These are phyloP conservation scores for Nymphalis urticae DNA, from an alignment of 2,888 invertebrate genomes.

Conservation along the genomic window DNA sequence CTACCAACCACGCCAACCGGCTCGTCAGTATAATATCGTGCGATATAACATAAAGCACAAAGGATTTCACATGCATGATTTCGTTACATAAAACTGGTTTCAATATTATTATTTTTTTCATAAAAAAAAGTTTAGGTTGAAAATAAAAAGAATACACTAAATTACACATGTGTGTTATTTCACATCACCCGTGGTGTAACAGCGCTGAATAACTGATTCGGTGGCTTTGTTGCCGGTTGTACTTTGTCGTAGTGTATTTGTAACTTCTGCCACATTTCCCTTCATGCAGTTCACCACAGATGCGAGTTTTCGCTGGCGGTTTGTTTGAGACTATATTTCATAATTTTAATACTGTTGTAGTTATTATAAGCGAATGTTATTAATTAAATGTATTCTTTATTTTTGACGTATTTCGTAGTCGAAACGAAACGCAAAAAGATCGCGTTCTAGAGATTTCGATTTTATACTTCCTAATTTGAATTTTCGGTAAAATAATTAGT, in stretches of 20 bases:
- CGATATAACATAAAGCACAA: slow-evolving; percentile 4
- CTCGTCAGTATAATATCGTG: too few species aligned
- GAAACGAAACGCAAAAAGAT: too few species aligned
- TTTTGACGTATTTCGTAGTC: too few species aligned
- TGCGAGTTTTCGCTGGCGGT: slow-evolving; percentile 43
- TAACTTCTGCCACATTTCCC: slow-evolving; percentile 35
- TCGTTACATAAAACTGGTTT: background rate
- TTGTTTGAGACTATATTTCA: slow-evolving; percentile 34
- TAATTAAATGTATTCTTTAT: too few species aligned
- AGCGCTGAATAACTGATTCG: slow-evolving; percentile 17
- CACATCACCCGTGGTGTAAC: background rate
- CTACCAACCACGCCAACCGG: too few species aligned
- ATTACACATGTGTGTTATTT: background rate
- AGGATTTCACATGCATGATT: slow-evolving; percentile 12
- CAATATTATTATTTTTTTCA: background rate
- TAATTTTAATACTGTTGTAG: slow-evolving; percentile 30
- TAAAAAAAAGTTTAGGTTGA: slow-evolving; percentile 5
- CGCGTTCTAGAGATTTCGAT: too few species aligned
- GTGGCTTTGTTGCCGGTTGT: slow-evolving; percentile 19
- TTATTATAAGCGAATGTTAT: slow-evolving; percentile 1
- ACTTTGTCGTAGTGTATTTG: slow-evolving; percentile 29
- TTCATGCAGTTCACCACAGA: slow-evolving; percentile 38
- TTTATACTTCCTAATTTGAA: too few species aligned
- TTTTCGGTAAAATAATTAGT: too few species aligned
- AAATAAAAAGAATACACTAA: background rate